phyloP scores from a whole-genome alignment of 2,888 invertebrate species.

The Cheilosia scutellata region DNA sequence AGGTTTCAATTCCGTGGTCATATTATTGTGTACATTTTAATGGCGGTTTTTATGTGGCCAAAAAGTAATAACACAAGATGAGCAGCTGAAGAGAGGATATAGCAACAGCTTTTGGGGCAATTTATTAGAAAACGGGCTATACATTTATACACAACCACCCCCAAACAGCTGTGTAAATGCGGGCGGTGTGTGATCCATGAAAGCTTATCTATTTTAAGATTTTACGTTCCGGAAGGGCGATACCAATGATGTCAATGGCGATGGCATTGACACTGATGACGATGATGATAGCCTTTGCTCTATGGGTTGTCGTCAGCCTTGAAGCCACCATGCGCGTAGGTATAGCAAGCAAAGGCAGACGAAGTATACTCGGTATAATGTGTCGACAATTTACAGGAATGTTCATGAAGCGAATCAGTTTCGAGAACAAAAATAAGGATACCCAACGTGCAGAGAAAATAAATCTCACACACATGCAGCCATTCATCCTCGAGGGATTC shows the following conservation, averaged over 20 bases:
- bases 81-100: conserved; percentile 2
- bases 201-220: conserved; percentile 67
- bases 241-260: conserved; percentile 7
- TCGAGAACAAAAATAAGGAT: conserved; percentile 16
- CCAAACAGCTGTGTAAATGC: background rate
- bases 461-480: background rate
- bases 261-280: conserved; percentile 37
- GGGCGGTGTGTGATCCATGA: conserved; percentile 4
- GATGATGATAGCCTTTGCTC: conserved; percentile 47
- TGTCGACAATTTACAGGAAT: conserved; percentile 57
- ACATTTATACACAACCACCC: conserved; percentile 4
- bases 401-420: conserved; percentile 46
- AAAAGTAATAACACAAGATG: conserved; percentile 55
- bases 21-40: conserved; percentile 67
- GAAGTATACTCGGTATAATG: conserved; percentile 43
- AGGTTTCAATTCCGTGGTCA: conserved; percentile 32
- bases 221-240: conserved; percentile 39
- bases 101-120: conserved; percentile 62
- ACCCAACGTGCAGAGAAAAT: background rate
- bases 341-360: conserved; percentile 31
- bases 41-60: conserved; percentile 65
- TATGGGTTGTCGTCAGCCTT: conserved; percentile 46
- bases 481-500: conserved; percentile 27
- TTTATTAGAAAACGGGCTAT: conserved; percentile 57
- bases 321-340: conserved; percentile 37